Percentiles rank a stretch among this genome's conserved stretches.
Conservation (phyloP, 2,797 vertebrate genomes). For the Tadarida brasiliensis region DNA sequence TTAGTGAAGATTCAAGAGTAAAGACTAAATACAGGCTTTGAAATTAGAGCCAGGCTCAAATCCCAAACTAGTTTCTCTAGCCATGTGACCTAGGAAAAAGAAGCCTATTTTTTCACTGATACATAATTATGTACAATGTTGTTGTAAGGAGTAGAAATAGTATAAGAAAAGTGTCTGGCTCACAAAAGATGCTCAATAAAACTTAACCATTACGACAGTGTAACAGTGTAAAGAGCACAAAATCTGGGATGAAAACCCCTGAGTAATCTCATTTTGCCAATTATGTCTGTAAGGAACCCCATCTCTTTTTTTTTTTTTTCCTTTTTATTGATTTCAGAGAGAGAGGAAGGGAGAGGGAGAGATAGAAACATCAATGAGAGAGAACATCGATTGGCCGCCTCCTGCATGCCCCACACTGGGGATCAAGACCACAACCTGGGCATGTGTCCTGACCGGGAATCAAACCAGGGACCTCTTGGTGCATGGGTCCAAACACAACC, state of each 20-base stretch:
- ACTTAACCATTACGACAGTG: background rate
- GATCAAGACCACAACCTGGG: too few species aligned
- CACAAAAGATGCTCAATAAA: background rate
- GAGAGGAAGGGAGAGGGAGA: too few species aligned
- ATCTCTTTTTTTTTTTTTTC: too few species aligned
- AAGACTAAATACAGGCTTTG: constrained; percentile 18
- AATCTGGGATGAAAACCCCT: background rate
- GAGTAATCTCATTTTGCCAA: background rate
- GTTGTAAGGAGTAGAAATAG: background rate
- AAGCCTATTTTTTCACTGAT: background rate
- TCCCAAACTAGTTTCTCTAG: background rate
- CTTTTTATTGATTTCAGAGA: too few species aligned
- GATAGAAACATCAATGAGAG: too few species aligned
- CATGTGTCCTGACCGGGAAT: too few species aligned
- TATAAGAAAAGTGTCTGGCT: constrained; percentile 4
- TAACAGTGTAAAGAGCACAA: background rate
- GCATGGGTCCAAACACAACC: too few species aligned
- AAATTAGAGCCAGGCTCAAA: background rate
- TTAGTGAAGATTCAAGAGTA: constrained; percentile 12
- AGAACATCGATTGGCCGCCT: too few species aligned
- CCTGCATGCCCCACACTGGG: too few species aligned
- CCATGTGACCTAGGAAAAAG: background rate
- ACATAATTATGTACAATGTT: background rate
- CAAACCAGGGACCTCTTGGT: too few species aligned
- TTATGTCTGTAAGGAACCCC: background rate